Evolutionary conservation across 1,140 invertebrate genomes (phyloP), one percentile per base, ranked within the genome.

Genomic region (Parasteatoda tepidariorum): DNA sequence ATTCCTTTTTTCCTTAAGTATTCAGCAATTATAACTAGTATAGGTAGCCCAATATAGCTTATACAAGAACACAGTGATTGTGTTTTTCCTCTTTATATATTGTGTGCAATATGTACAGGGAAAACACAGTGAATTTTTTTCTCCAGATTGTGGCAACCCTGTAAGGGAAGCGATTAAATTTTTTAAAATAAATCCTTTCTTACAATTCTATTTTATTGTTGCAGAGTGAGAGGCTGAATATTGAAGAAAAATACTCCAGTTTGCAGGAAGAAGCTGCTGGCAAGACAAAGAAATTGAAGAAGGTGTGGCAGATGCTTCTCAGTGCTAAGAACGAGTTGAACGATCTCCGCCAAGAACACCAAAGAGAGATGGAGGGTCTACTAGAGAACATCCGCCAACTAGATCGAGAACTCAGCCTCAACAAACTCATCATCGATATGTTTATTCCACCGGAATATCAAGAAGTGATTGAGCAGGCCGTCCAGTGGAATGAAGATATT

Each of bases 401-500:
- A 4, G 94, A 94, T 54, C 90, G 96, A 68, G 97, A 99, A 89
- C 90, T 98, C n/a, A 94, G 96, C 84, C 90, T 98, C 0, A 95
- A 97, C 78, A 95, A 96, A 88, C 89, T 96, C 1, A 88, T 93
- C 15, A 93, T 94, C 83, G 91, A 98, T 88, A 93, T 93, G 54
- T 98, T 96, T 87, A 98, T 99, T 89, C 97, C 98, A 6, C 92
- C 93, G 86, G 94, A 97, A 87, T 98, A 98, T 90, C 93, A 94
- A 93, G 94, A 95, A 78, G 92, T 97, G 89, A 96, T 99, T 83
- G 96, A 98, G 87, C 92, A 94, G 86, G 95, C 97, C 88, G 95
- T 97, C 18, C 93, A 95, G 86, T 99, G 97, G 96, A 99, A 98
- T 90, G 97, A 99, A 89, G 97, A 99, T 86, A 97, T 98, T 64